Evolutionary conservation across 2,888 invertebrate genomes (phyloP).

Genomic region (Tetragonisca angustula): DNA sequence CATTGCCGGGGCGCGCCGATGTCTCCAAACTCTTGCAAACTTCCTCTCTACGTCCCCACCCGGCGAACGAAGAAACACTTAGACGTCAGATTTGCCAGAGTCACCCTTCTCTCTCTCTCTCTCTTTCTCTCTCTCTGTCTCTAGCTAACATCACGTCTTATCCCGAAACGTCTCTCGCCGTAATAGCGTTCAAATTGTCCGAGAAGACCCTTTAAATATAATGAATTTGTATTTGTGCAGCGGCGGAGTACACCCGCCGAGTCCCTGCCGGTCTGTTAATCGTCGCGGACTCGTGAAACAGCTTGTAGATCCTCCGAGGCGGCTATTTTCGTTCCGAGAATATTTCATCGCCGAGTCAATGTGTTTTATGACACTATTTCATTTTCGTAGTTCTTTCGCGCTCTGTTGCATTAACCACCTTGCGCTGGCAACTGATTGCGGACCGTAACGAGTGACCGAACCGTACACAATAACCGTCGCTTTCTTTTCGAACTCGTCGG

Average conservation of each 20-base stretch:
- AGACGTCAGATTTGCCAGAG: slow-evolving; percentile 36
- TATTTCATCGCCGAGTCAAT: too few relatives aligned
- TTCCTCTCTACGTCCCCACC: slow-evolving; percentile 35
- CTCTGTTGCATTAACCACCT: too few relatives aligned
- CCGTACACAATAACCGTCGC: too few relatives aligned
- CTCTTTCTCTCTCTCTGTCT: not conserved
- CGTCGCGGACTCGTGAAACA: too few relatives aligned
- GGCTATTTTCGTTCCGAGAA: too few relatives aligned
- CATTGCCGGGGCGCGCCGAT: slow-evolving; percentile 67
- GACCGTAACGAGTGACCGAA: too few relatives aligned
- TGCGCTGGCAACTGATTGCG: too few relatives aligned
- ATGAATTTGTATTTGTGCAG: not conserved
- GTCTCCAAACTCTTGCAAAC: slow-evolving; percentile 62
- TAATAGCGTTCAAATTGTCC: slow-evolving; percentile 7
- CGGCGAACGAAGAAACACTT: slow-evolving; percentile 49
- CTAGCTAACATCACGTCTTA: not conserved
- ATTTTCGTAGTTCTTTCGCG: too few relatives aligned
- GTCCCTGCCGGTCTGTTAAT: too few relatives aligned
- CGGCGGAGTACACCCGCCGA: not conserved
- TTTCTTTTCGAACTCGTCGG: too few relatives aligned
- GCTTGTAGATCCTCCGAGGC: too few relatives aligned
- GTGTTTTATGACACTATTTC: too few relatives aligned
- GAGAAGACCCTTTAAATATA: not conserved
- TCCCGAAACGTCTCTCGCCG: slow-evolving; percentile 1
- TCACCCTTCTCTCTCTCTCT: not conserved